Evolutionary conservation across 2,888 invertebrate genomes (phyloP).

Genomic region (Tupiocoris notatus): DNA sequence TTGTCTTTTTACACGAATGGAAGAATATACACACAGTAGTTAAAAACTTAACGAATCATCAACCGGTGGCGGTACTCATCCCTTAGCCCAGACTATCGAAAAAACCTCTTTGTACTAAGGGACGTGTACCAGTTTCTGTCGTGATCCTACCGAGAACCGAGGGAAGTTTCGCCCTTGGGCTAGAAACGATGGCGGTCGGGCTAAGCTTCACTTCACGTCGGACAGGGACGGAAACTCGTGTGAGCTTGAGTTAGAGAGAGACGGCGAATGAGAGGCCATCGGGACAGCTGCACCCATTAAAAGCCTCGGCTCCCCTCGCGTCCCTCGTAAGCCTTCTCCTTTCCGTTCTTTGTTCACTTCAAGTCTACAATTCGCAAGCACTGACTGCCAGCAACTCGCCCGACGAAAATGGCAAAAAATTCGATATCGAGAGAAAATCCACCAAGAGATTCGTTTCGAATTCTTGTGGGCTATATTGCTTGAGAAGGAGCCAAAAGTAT

Average conservation of each 20-base stretch:
- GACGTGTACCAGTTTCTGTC: background rate
- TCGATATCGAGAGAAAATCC: too few relatives aligned
- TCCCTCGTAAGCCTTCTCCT: background rate
- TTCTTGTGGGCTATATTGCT: too few relatives aligned
- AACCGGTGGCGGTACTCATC: too few relatives aligned
- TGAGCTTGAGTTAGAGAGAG: background rate
- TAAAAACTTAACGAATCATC: too few relatives aligned
- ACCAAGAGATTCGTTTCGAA: too few relatives aligned
- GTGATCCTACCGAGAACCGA: background rate
- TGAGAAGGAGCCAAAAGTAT: too few relatives aligned
- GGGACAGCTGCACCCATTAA: background rate
- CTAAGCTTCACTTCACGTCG: background rate
- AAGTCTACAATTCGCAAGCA: background rate
- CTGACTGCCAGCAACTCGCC: too few relatives aligned
- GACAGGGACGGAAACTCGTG: background rate
- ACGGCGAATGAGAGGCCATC: background rate
- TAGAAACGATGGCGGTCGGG: background rate
- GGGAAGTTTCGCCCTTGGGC: background rate
- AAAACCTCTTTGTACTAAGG: background rate
- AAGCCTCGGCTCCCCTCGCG: slow-evolving; percentile 2
- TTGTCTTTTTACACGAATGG: too few relatives aligned
- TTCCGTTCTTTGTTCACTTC: background rate
- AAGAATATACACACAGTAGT: too few relatives aligned
- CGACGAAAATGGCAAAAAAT: too few relatives aligned
- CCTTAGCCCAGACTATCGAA: too few relatives aligned